Base-by-base conservation (phyloP, 2,888 invertebrate species). In the Pilophorus perplexus region DNA sequence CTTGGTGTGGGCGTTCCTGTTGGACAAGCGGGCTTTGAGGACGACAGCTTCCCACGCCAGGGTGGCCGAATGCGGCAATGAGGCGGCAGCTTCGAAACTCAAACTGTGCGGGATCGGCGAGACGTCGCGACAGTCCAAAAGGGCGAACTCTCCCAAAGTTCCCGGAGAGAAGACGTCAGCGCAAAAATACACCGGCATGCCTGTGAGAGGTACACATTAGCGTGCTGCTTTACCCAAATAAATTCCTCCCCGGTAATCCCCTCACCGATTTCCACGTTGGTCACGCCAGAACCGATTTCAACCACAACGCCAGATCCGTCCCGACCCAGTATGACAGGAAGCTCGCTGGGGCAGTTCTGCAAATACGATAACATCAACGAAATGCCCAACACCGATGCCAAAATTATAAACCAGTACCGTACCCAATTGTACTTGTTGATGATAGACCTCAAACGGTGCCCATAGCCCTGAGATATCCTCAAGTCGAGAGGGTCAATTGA, bases 281-380 rank as follows among this genome's bases (percentile, higher is more conserved):
- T 78, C 5, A 85, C 84, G 70, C 78, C 78, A 69, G 77, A 78
- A n/a, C 85, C 85, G 44, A 84, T 79, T 70, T 84, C 84, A 20
- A 82, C 77, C 8, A 85, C 79, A 38, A 84, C 74, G 27, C 86
- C 86, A 8, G 84, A 78, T 74, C 85, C 84, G 74, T 84, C 84
- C 70, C 85, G 79, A 1, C 86, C 86, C 33, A 85, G 75, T 46
- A 81, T 80, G 52, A 85, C 78, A 14, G 85, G 84, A 69, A 82
- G 75, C 68, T 79, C 79, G 42, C 76, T 76, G 52, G 76, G 74
- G 69, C 74, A 77, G 68, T 72, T 72, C 74, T 74, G 68, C 4
- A 69, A 67, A 48, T 64, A 52, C n/a, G 3, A 46, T 16, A n/a
- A 55, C 6, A 55, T 6, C 12, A 33, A 38, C 25, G n/a, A 2